Base-by-base conservation (phyloP, 2,888 invertebrate genomes). In the Caenorhabditis japonica region DNA sequence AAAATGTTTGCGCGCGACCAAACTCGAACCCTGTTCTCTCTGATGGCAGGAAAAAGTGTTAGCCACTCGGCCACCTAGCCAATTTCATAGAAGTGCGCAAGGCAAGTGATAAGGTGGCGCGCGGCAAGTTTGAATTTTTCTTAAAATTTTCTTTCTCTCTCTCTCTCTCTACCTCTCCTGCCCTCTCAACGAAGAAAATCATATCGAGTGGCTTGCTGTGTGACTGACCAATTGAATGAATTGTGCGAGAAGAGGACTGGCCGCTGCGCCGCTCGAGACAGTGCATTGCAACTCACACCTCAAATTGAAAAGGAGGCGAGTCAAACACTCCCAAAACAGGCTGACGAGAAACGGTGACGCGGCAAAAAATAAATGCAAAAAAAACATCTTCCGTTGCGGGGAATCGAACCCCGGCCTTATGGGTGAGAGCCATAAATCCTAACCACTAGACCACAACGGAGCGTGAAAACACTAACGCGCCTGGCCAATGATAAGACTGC, bases 271-370 rank as follows among this genome's bases (percentile, higher is more conserved):
- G 19, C 43, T 21, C 19, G 43, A 8, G 46, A 17, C 38, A 15
- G 5, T 27, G 2, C 5, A 44, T 55, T 64, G 64, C 55, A 64
- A 64, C 64, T 64, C 64, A 64, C 64, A 64, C 64, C 49, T 64
- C 55, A 44, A 62, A 41, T 30, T 33, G 39, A 47, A 39, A 38
- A 30, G 36, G 41, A 51, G 59, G 21, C 13, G 33, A 49, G 49
- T n/a, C n/a, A 4, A 17, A 19, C 8, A 17, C 36, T 17, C n/a
- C 58, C 49, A 41, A n/a, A 60, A 51, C 51, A 53, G 34, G 46
- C 41, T 3, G 21, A 19, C n/a, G 34, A 34, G 5, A 25, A 47
- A 13, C 43, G 19, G 44, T n/a, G n/a, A n/a, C n/a, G n/a, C n/a
- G n/a, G n/a, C n/a, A n/a, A n/a, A n/a, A n/a, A n/a, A n/a, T n/a